phyloP scores from a whole-genome alignment of 2,888 invertebrate species.

The Lamproptera curius region DNA sequence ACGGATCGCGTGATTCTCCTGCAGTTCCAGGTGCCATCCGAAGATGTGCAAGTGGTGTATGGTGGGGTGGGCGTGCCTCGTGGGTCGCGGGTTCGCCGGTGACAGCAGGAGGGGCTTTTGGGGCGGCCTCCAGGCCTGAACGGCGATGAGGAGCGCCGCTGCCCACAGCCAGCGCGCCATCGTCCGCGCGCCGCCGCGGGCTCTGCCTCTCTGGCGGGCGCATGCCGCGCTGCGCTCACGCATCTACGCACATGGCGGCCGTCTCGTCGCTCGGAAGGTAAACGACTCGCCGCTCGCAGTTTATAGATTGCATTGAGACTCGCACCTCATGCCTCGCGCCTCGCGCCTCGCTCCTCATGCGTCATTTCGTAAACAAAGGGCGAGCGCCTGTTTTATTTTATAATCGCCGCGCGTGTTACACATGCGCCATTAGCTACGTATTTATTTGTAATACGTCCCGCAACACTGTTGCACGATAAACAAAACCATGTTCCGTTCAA shows the following conservation, averaged over 20 bases:
- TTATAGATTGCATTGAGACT: constrained; percentile 69
- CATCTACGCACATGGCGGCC: constrained; percentile 70
- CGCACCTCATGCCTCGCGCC: no score
- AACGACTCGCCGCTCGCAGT: constrained; percentile 73
- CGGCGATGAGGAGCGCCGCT: constrained; percentile 48
- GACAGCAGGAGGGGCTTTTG: constrained; percentile 25
- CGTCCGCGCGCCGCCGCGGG: constrained; percentile 67
- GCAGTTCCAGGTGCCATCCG: constrained; percentile 63
- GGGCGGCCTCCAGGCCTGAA: constrained; percentile 33
- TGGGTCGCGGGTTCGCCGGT: constrained; percentile 31
- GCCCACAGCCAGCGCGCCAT: constrained; percentile 68
- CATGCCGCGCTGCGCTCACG: constrained; percentile 57
- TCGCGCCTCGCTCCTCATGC: constrained; percentile 59
- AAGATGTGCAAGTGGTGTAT: constrained; percentile 50
- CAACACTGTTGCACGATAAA: constrained; percentile 10
- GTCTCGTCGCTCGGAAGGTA: constrained; percentile 73
- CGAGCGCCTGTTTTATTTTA: constrained; percentile 57
- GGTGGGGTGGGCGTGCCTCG: constrained; percentile 37
- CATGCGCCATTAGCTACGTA: constrained; percentile 29
- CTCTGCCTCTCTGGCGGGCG: constrained; percentile 53
- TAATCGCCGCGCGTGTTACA: constrained; percentile 43
- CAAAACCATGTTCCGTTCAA: not conserved
- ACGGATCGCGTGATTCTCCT: constrained; percentile 62
- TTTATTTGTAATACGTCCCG: constrained; percentile 14
- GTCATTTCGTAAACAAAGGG: constrained; percentile 76